Conservation (phyloP, 23 tunicate genomes). For the Trididemnum nubilum region DNA sequence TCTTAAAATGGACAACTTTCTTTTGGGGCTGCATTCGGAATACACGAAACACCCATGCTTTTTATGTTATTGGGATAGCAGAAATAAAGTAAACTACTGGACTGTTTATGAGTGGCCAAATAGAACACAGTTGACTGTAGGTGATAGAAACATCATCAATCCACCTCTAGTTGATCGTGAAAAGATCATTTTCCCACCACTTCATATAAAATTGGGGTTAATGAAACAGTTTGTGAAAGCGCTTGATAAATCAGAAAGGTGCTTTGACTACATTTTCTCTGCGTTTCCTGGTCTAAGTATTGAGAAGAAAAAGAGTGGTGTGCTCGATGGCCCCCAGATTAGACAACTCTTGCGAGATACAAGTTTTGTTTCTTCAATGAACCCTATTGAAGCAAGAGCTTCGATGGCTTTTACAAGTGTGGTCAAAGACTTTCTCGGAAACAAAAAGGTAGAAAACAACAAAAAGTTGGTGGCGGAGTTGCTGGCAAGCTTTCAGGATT, state of each 20-base stretch:
- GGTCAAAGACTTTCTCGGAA: background rate
- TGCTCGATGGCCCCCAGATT: conserved; percentile 9
- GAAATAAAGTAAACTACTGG: background rate
- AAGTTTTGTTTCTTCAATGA: conserved; percentile 5
- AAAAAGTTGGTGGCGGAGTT: conserved; percentile 6
- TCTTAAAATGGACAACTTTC: background rate
- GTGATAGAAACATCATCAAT: no score
- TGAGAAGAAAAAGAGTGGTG: no score
- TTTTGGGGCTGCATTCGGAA: conserved; percentile 2
- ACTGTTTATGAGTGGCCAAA: background rate
- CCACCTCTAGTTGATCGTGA: no score
- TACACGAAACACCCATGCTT: conserved; percentile 23
- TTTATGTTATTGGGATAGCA: conserved; percentile 8
- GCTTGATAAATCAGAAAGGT: no score
- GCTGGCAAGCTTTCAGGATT: background rate
- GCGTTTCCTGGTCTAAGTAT: no score
- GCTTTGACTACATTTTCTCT: no score
- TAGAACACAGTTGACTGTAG: no score
- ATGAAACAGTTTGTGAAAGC: no score
- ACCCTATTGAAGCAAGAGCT: conserved; percentile 7
- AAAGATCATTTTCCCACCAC: no score
- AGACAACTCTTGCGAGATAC: conserved; percentile 4
- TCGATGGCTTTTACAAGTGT: conserved; percentile 12
- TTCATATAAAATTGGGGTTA: no score
- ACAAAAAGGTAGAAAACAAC: background rate